Percentiles rank a stretch among this genome's conserved stretches.
Evolutionary conservation across 2,888 invertebrate genomes (phyloP).

Genomic region (Drosophila recens): DNA sequence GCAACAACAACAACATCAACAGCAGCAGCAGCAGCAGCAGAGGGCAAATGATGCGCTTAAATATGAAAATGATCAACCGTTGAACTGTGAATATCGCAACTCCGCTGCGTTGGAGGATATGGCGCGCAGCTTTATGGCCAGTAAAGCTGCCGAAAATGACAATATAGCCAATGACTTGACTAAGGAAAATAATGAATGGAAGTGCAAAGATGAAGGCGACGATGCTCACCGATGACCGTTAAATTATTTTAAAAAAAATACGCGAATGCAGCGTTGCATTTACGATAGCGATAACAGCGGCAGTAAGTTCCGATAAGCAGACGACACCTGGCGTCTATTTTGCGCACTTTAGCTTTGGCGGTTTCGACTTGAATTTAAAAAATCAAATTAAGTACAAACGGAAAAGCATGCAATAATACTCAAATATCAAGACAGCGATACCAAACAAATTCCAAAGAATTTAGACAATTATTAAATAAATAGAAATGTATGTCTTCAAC

Average conservation of each 20-base stretch:
- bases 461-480: slow-evolving; percentile 56
- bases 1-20: slow-evolving; percentile 52
- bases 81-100: slow-evolving; percentile 78
- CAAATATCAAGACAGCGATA: slow-evolving; percentile 62
- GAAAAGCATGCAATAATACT: slow-evolving; percentile 73
- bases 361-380: slow-evolving; percentile 43
- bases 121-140: slow-evolving; percentile 62
- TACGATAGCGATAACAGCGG: slow-evolving; percentile 26
- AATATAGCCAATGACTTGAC: slow-evolving; percentile 44
- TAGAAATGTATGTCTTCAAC: slow-evolving; percentile 34
- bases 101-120: slow-evolving; percentile 63
- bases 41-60: slow-evolving; percentile 49
- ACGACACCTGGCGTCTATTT: slow-evolving; percentile 47
- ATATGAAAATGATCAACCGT: slow-evolving; percentile 68
- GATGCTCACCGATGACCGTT: slow-evolving; percentile 49
- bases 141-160: slow-evolving; percentile 46
- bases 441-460: slow-evolving; percentile 81
- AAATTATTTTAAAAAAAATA: slow-evolving; percentile 11
- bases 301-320: slow-evolving; percentile 9
- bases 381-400: slow-evolving; percentile 69
- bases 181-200: slow-evolving; percentile 62
- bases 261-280: slow-evolving; percentile 43
- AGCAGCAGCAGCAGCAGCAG: slow-evolving; percentile 51
- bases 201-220: slow-evolving; percentile 55
- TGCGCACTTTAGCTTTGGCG: slow-evolving; percentile 17